Evolutionary conservation across 2,113 vertebrate genomes (phyloP), one percentile per base, ranked within the genome.

Genomic region (Saguinus midas): DNA sequence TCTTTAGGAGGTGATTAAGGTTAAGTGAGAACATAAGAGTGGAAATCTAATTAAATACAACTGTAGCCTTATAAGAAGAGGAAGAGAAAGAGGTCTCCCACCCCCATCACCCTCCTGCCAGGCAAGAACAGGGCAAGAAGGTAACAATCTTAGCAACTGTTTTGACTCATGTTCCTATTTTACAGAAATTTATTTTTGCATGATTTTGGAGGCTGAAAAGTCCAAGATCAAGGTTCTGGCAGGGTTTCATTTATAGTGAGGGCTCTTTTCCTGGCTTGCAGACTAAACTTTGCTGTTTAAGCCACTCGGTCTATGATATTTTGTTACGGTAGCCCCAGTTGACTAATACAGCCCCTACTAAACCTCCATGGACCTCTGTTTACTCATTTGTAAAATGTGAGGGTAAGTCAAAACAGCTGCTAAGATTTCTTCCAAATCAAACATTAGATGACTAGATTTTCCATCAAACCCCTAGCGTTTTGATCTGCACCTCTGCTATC

Each of bases 371-470:
- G 29, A 58, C 57, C 40, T 81, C 61, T 90, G 57, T 72, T 48
- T 91, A 40, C 61, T 96, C 72, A 57, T 43, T 43, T 73, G 23
- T 84, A 92, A 72, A 85, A 58, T 10, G 10, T 40, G n/a, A 90
- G 0, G 5, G 21, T 58, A 5, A 86, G 23, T 92, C 79, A 80
- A 94, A 91, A 73, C 27, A 88, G 50, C 14, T 27, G 9, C 40
- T 82, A 82, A 78, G 32, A 40, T 87, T 78, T 96, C 75, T 92
- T 94, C 76, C 52, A 87, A 73, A 57, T 78, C 37, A 79, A 87
- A 79, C 35, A 48, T 40, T 45, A 81, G 80, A 78, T 78, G 37
- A 84, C 2, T 81, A 3, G 5, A 85, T 40, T 88, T 90, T 50
- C 23, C 32, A 66, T 40, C 48, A 95, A 57, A 50, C 17, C 14